Evolutionary conservation across 2,888 invertebrate species (phyloP).

Genomic region (Adelognathus sp.): DNA sequence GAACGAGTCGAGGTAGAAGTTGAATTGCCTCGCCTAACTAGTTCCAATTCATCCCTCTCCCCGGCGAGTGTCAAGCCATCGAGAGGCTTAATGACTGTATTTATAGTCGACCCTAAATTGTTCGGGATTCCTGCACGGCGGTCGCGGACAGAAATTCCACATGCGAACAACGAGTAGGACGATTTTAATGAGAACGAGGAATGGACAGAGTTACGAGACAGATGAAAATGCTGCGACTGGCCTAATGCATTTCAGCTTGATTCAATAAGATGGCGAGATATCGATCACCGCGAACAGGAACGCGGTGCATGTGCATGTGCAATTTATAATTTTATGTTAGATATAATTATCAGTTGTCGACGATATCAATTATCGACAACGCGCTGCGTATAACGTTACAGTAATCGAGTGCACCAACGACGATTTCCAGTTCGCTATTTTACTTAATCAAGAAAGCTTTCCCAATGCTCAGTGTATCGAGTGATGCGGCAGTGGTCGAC

Average conservation of each 20-base stretch:
- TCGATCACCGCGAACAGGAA: background rate
- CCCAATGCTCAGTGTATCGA: no score
- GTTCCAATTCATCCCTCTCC: conserved; percentile 31
- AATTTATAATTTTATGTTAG: background rate
- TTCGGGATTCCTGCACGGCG: conserved; percentile 52
- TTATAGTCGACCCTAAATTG: conserved; percentile 58
- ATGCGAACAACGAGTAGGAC: conserved; percentile 26
- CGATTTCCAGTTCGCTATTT: background rate
- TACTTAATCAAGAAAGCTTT: no score
- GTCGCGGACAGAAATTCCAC: conserved; percentile 32
- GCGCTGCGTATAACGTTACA: background rate
- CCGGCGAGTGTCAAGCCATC: conserved; percentile 5
- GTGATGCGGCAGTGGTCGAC: no score
- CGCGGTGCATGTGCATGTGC: background rate
- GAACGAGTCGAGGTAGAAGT: conserved; percentile 25
- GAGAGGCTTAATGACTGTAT: conserved; percentile 56
- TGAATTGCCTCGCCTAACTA: conserved; percentile 36
- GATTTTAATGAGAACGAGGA: conserved; percentile 29
- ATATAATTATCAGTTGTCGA: background rate
- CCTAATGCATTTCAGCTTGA: conserved; percentile 26
- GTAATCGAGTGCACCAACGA: background rate
- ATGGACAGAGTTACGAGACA: conserved; percentile 11
- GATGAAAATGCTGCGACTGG: conserved; percentile 21
- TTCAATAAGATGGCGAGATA: conserved; percentile 20
- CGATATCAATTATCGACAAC: background rate